Conservation (phyloP, 2,888 invertebrate genomes). For the Sceliomorpha sp. region DNA sequence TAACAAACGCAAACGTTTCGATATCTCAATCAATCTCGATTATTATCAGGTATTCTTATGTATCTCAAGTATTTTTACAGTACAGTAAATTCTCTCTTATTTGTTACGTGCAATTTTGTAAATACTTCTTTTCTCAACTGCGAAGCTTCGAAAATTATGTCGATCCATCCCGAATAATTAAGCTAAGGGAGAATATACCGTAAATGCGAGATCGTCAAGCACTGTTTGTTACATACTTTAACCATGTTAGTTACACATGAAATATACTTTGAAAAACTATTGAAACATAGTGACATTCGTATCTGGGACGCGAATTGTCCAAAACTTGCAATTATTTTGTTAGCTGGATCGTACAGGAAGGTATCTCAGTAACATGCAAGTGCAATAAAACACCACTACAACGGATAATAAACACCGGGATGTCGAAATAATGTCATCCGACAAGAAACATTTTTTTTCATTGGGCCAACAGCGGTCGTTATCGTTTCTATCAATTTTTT, state of each 20-base stretch:
- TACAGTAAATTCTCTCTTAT: no score
- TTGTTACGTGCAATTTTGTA: no score
- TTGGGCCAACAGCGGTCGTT: no score
- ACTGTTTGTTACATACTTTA: slow-evolving; percentile 22
- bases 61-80: no score
- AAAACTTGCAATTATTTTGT: slow-evolving; percentile 52
- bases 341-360: slow-evolving; percentile 51
- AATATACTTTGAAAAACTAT: slow-evolving; percentile 22
- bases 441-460: slow-evolving; percentile 53
- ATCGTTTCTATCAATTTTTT: no score
- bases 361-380: slow-evolving; percentile 55
- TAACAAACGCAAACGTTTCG: no score
- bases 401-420: slow-evolving; percentile 53
- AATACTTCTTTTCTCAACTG: no score
- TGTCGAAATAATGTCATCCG: slow-evolving; percentile 52
- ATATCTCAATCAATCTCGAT: no score
- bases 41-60: no score
- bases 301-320: slow-evolving; percentile 14
- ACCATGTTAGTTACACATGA: slow-evolving; percentile 41
- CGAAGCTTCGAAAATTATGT: no score
- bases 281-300: slow-evolving; percentile 17
- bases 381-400: slow-evolving; percentile 56
- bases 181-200: slow-evolving; percentile 6
- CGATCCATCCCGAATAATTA: no score
- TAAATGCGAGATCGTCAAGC: slow-evolving; percentile 33